Base-by-base conservation (phyloP, 2,797 vertebrate species). In the Poecile montanus region DNA sequence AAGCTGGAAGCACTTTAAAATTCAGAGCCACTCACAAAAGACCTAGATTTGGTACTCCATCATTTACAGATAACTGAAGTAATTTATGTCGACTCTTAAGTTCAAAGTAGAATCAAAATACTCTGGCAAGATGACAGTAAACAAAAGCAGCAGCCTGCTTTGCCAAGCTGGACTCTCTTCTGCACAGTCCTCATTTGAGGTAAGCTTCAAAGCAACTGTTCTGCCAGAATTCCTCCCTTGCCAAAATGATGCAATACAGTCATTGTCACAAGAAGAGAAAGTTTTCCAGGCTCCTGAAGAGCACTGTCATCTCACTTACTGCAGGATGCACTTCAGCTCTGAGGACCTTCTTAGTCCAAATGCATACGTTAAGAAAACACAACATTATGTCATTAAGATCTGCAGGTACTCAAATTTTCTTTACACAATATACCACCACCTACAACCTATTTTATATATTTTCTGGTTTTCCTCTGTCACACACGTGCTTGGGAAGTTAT, bases 1-100 rank as follows among this genome's bases (percentile, higher is more conserved):
- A 79, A 76, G 61, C 66, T 78, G 40, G 62, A 92, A 93, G 53
- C 56, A 45, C 56, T 78, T 56, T 66, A 71, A n/a, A 91, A 89
- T 83, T 20, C 51, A 56, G 58, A 93, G 51, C 21, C 66, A 84
- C 40, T 48, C 47, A 81, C 4, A 54, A 40, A 88, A 62, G 18
- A 78, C 18, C 51, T 70, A 91, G 40, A 72, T 45, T 66, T 68
- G 47, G 48, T 48, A 86, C 13, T 81, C 47, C 51, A 75, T 38
- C 36, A 78, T 53, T 66, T 88, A 78, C 50, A 84, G 36, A 23
- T 23, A 83, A 50, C 38, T 56, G 14, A 76, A 83, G 48, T 34
- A 19, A 83, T 74, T 74, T 56, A 73, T 6, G 10, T 17, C 1
- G 3, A 54, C n/a, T 70, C 63, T 54, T 75, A 67, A 70, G 26